Evolutionary conservation across 2,113 vertebrate species (phyloP).

Genomic region (Zingel zingel): DNA sequence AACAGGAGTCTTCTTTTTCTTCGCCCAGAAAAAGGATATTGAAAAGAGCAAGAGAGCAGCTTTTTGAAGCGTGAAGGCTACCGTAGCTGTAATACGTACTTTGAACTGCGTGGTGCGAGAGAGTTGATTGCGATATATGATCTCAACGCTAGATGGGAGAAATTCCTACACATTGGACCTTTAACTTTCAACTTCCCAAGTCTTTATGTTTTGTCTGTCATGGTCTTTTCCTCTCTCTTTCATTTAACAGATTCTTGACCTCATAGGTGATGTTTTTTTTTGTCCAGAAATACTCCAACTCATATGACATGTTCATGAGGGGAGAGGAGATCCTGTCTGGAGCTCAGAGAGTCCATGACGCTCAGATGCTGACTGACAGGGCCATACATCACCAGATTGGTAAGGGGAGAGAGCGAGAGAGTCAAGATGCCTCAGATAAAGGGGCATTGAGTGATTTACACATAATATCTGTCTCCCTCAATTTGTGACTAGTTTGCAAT

Average conservation of each 20-base stretch:
- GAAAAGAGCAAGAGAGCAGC: too few relatives aligned
- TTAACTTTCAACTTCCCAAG: neutral
- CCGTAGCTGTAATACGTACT: too few relatives aligned
- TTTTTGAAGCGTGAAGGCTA: too few relatives aligned
- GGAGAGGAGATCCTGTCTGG: conserved; percentile 98
- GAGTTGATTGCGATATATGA: too few relatives aligned
- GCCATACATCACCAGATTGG: conserved; percentile 94
- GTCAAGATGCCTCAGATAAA: neutral
- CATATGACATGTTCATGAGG: conserved; percentile 99
- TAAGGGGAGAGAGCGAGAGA: conserved; percentile 67
- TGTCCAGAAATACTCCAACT: conserved; percentile 95
- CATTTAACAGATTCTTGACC: neutral
- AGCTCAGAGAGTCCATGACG: conserved; percentile 96
- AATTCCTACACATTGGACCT: too few relatives aligned
- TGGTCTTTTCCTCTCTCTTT: neutral
- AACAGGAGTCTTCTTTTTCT: too few relatives aligned
- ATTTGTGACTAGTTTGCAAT: neutral
- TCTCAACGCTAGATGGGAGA: too few relatives aligned
- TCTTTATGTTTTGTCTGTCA: neutral
- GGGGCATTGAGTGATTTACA: neutral
- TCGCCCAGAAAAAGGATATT: too few relatives aligned
- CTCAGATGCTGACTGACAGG: conserved; percentile 94
- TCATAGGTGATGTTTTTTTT: conserved; percentile 3
- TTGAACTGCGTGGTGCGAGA: too few relatives aligned
- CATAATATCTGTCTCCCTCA: conserved; percentile 59